Percentiles rank a stretch among this genome's conserved stretches.
These are phyloP conservation scores for Acronicta alni DNA, from an alignment of 2,888 invertebrate species.

Conservation along the genomic window DNA sequence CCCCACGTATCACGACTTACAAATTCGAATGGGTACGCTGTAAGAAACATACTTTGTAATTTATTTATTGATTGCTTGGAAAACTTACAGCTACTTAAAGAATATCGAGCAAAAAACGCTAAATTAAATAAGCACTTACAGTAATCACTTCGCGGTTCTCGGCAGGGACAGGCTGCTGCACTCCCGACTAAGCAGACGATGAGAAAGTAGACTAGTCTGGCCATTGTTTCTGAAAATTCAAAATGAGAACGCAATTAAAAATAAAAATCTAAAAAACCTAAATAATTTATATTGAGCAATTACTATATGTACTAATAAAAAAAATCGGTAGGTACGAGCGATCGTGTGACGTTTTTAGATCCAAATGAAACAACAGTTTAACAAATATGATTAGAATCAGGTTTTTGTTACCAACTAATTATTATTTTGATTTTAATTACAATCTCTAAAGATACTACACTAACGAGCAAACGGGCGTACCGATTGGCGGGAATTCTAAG, in stretches of 20 bases:
- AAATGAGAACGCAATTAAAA: background rate
- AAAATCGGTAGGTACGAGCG: too few relatives aligned
- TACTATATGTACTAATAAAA: too few relatives aligned
- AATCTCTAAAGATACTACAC: background rate
- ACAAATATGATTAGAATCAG: background rate
- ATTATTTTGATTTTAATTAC: background rate
- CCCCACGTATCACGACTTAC: conserved; percentile 35
- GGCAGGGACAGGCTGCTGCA: conserved; percentile 14
- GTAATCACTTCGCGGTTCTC: conserved; percentile 2
- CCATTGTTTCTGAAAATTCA: conserved; percentile 33
- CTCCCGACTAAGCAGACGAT: conserved; percentile 23
- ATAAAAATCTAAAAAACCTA: too few relatives aligned
- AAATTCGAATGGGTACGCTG: conserved; percentile 41
- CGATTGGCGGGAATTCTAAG: background rate
- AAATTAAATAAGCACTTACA: conserved; percentile 14
- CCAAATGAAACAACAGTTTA: background rate
- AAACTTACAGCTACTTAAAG: too few relatives aligned
- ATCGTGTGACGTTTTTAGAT: too few relatives aligned
- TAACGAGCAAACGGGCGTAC: background rate
- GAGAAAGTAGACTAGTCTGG: conserved; percentile 13
- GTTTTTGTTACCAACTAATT: background rate
- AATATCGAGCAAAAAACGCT: too few relatives aligned
- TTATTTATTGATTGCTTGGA: too few relatives aligned
- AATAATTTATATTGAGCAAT: too few relatives aligned
- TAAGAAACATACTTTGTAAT: background rate